Base-by-base conservation (phyloP, 1,140 invertebrate species). In the Bradynema listronoti region DNA sequence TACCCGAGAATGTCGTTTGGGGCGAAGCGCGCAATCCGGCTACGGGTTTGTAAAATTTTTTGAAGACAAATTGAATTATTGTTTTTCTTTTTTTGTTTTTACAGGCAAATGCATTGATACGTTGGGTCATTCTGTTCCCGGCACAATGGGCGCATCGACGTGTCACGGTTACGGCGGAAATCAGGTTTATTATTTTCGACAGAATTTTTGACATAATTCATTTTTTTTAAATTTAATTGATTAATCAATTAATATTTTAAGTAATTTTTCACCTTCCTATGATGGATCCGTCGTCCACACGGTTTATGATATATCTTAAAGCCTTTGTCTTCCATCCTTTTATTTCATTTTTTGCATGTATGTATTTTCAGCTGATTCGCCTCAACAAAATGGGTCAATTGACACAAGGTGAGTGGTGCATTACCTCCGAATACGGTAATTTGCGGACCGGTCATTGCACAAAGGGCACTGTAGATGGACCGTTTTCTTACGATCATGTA, bases 131-230 rank as follows among this genome's bases (percentile, higher is more conserved):
- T 83, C 85, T 16, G 87, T 89, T 25, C 89, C 89, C 0, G 86
- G 86, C 56, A 84, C 87, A 51, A 87, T 91, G 80, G 88, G 88
- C 57, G 83, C 86, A 39, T 84, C 84, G 24, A 83, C 86, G 47
- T 97, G 93, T 77, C 92, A 97, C 82, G 90, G 91, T 29, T 86
- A 85, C 78, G 92, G 92, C 65, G 93, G 90, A 75, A 96, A 94
- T 83, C 93, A 88, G 82, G 84, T 87, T 81, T 1, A 11, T 39
- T 29, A 16, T 1, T 16, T 36, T 11, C 22, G 39, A n/a, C 22
- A 34, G 9, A 30, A 25, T 53, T 56, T 32, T 47, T 66, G 51
- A 54, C 24, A 69, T 57, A 24, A 58, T 5, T 53, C 19, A 43
- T 4, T 72, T 68, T 59, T 78, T 78, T 36, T 69, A n/a, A n/a